Base-by-base conservation (phyloP, 2,113 vertebrate species). In the Coryphaenoides rupestris region DNA sequence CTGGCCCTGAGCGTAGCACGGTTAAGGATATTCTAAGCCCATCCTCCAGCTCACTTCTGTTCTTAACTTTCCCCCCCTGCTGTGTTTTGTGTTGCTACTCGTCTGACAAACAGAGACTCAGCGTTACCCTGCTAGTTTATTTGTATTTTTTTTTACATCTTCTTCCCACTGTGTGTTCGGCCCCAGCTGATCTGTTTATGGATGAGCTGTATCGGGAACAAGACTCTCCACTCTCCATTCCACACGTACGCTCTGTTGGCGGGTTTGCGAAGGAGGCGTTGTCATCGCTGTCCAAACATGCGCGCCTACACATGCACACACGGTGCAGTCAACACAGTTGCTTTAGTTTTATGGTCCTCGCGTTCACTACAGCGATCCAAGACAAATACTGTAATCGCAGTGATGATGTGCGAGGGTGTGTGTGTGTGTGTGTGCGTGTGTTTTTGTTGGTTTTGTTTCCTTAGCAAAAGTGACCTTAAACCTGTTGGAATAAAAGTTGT, bases 401-500 rank as follows among this genome's bases (percentile, higher is more conserved):
- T 63, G 61, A 62, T 63, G 59, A 70, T 61, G 24, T 22, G 33
- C 33, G 4, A 40, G 33, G 9, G 13, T 40, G 33, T 40, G 33
- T 60, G 24, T 53, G 53, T 59, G 55, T 66, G 62, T 58, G 58
- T 65, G 61, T 64, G 63, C 53, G 19, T 63, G 72, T 21, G 62
- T 53, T 26, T 62, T 67, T 50, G 57, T 56, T 58, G 66, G 75
- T 66, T 50, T 50, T 17, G 9, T 19, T 22, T 4, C 1, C n/a
- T 57, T 55, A 70, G 67, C 68, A 63, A 28, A 87, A 88, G 82
- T 88, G 85, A 78, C 85, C 84, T 85, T 84, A 53, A 77, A 79
- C 40, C 5, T 14, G 69, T 56, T 19, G 33, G 52, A 50, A 46
- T 46, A 13, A 33, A 52, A 58, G 19, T 23, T 22, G 14, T 55